Percentiles rank a stretch among this genome's conserved stretches.
Evolutionary conservation across 37 sponge, comb jelly and placozoan species (phyloP).

Genomic region (Mnemiopsis leidyi): DNA sequence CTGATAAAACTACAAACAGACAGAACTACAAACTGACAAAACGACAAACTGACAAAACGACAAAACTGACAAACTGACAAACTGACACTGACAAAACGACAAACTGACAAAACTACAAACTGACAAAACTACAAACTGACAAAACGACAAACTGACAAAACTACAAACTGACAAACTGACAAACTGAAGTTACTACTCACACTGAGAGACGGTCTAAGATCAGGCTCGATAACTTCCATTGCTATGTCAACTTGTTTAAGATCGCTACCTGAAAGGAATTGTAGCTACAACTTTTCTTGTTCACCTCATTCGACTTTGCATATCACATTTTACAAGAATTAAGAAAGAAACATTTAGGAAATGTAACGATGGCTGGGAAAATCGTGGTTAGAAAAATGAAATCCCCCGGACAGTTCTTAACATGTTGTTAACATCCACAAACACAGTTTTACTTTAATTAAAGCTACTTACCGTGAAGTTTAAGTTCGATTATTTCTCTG

Average conservation of each 20-base stretch:
- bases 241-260: background rate
- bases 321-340: too few relatives aligned
- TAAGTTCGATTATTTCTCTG: background rate
- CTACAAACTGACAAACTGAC: background rate
- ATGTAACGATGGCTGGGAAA: too few relatives aligned
- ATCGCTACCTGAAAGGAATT: background rate
- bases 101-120: background rate
- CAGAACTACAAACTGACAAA: background rate
- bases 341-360: too few relatives aligned
- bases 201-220: background rate
- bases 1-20: background rate
- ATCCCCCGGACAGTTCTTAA: too few relatives aligned
- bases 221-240: slow-evolving; percentile 7
- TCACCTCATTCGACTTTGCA: too few relatives aligned
- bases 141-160: background rate
- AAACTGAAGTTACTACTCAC: background rate
- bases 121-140: background rate
- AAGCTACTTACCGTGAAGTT: background rate
- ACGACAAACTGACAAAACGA: background rate
- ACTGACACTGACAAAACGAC: background rate
- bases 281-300: background rate
- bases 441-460: too few relatives aligned
- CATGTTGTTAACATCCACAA: too few relatives aligned
- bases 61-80: background rate
- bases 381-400: too few relatives aligned